Evolutionary conservation across 1,140 invertebrate genomes (phyloP), one percentile per base, ranked within the genome.

Genomic region (Bombus sibiricus): DNA sequence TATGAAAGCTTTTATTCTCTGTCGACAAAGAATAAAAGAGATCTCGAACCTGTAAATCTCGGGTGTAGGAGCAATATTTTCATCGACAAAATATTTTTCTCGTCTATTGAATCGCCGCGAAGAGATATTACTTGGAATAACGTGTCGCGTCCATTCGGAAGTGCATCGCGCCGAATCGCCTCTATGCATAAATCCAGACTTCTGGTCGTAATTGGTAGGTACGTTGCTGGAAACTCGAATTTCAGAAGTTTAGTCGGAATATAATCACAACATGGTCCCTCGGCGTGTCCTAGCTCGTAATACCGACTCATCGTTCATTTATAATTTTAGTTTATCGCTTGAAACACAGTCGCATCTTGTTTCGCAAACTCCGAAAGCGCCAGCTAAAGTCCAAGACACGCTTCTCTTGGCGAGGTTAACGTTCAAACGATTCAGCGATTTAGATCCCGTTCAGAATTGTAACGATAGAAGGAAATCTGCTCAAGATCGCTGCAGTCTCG

Each of bases 311-410:
- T 53, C 47, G 47, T 0, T 66, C 66, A 41, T 71, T 83, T 78
- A 39, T 69, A 69, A 71, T 41, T 69, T 69, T n/a, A 39, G n/a
- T 41, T 82, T 57, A 47, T 74, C 80, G 25, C 47, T 22, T 1
- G 37, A 18, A n/a, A 73, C 53, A 1, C 32, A 13, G 22, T 62
- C 8, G 12, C 71, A 82, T 66, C 62, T 53, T 43, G 62, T 32
- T 37, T 34, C 6, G 41, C 15, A 18, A 78, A 71, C 47, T 78
- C 18, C 34, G 18, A 5, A 18, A 76, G 10, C 69, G 1, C 12
- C 5, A 2, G 3, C 28, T n/a, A 32, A 12, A 41, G 28, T 10
- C 18, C 18, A 9, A 75, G 66, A 13, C 41, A 10, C 28, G 39
- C 8, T 8, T 41, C 34, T 9, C 15, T 57, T n/a, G 6, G 13